These are phyloP conservation scores for Paracanthobrama guichenoti DNA, from an alignment of 2,113 vertebrate genomes.

Conservation along the genomic window DNA sequence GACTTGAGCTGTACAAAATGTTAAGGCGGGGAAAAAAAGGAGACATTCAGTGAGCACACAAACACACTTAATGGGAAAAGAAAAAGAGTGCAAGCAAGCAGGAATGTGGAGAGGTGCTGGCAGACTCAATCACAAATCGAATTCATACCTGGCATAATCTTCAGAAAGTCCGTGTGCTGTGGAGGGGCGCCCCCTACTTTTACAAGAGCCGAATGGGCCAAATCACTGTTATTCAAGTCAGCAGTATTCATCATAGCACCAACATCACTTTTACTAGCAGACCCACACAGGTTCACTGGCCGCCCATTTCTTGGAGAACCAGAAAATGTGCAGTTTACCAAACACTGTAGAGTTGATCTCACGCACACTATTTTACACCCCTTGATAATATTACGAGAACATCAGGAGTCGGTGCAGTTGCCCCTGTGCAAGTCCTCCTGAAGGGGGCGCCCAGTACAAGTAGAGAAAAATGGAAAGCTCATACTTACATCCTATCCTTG, in stretches of 20 bases:
- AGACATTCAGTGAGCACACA: constrained; percentile 22
- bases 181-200: constrained; percentile 96
- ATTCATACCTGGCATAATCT: constrained; percentile 91
- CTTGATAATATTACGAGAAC: background rate
- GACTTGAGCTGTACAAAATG: background rate
- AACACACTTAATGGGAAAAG: constrained; percentile 17
- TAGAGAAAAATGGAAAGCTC: constrained; percentile 97
- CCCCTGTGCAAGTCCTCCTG: constrained; percentile 97
- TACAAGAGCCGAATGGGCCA: constrained; percentile 84
- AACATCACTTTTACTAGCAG: constrained; percentile 64
- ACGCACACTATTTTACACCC: background rate
- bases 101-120: constrained; percentile 41
- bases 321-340: background rate
- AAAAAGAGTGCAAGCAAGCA: constrained; percentile 31
- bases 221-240: constrained; percentile 77
- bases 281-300: constrained; percentile 78
- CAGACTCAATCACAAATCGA: constrained; percentile 58
- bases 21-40: background rate
- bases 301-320: constrained; percentile 32
- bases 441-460: constrained; percentile 97
- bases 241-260: constrained; percentile 71
- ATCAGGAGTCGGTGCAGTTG: constrained; percentile 78
- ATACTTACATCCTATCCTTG: constrained; percentile 99
- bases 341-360: background rate
- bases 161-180: constrained; percentile 97